Base-by-base conservation (phyloP, 1,140 invertebrate species). In the Ooceraea biroi region DNA sequence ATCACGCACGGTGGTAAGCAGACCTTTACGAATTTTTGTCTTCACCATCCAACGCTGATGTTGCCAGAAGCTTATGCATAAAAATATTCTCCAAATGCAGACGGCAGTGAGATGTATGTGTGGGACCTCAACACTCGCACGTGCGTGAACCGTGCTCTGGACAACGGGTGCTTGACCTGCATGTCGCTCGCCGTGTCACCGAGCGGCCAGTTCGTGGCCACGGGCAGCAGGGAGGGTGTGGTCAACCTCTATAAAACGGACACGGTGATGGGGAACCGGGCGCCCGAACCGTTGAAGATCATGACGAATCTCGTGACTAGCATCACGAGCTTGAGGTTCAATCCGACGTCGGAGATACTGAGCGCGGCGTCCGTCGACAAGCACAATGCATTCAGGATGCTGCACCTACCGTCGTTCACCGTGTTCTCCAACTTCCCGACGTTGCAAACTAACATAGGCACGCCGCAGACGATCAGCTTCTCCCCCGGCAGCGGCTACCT, bases 181-280 rank as follows among this genome's bases (percentile, higher is more conserved):
- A 96, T 96, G 0, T 94, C 95, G 12, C 92, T 99, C 19, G 95
- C 96, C 0, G 92, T 97, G 19, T 97, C 98, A 17, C 95, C 96
- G 0, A 97, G 97, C 93, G 96, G 97, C 72, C 96, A 97, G 65
- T 96, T 97, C 88, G 78, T 99, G 14, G 98, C 98, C 0, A 97
- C 97, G 60, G 98, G 98, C 12, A 98, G 97, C 71, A 95, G 95
- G 69, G 96, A 97, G 90, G 98, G 98, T 27, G 96, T 98, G 41
- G 98, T 99, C 0, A 99, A 99, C 95, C 91, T 99, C 12, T 99
- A 99, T 93, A 95, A 97, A 71, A 95, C 95, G 4, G 94, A 96
- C 12, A 93, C 93, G 41, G 88, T 96, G 0, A 85, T 96, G 0
- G 85, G 92, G 46, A 95, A 95, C 0, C 91, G 94, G 60, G 57